Percentiles rank a stretch among this genome's conserved stretches.
Conservation (phyloP, 1,140 invertebrate species). For the Leucophenga varia region DNA sequence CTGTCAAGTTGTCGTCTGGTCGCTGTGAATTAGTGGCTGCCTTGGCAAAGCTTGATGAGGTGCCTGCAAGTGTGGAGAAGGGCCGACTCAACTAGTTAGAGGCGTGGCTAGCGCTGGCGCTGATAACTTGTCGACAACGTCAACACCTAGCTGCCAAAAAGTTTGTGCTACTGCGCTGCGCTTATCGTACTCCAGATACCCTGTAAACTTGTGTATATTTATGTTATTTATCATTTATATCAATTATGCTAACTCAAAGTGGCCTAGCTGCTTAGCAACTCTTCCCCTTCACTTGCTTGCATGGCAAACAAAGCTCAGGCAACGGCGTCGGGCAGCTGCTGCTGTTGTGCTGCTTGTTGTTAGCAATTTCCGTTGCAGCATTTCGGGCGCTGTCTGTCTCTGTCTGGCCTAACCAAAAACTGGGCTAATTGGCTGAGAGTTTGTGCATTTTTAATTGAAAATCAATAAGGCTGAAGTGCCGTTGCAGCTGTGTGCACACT, state of each 20-base stretch:
- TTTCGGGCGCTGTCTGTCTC: conserved; percentile 13
- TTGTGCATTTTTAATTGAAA: conserved; percentile 52
- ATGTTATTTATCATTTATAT: conserved; percentile 1
- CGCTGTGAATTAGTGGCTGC: conserved; percentile 39
- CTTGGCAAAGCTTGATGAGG: not conserved
- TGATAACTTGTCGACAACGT: not conserved
- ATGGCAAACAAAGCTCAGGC: not conserved
- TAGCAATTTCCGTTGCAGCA: conserved; percentile 42
- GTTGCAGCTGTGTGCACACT: no score
- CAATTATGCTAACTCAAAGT: no score
- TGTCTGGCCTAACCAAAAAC: conserved; percentile 18
- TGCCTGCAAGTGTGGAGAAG: conserved; percentile 10
- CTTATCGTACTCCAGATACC: not conserved
- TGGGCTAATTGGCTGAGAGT: conserved; percentile 46
- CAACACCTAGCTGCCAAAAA: not conserved
- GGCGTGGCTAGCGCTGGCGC: conserved; percentile 12
- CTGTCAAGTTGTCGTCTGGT: conserved; percentile 46
- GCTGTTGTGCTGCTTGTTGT: conserved; percentile 32
- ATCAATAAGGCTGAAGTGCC: conserved; percentile 37
- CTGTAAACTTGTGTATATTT: not conserved
- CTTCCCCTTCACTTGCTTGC: no score
- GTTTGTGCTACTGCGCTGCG: not conserved
- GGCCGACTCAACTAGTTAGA: conserved; percentile 6
- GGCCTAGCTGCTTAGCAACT: no score
- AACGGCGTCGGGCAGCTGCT: conserved; percentile 14